Evolutionary conservation across 1,140 invertebrate species (phyloP), one percentile per base, ranked within the genome.

Genomic region (Pararge aegeria): DNA sequence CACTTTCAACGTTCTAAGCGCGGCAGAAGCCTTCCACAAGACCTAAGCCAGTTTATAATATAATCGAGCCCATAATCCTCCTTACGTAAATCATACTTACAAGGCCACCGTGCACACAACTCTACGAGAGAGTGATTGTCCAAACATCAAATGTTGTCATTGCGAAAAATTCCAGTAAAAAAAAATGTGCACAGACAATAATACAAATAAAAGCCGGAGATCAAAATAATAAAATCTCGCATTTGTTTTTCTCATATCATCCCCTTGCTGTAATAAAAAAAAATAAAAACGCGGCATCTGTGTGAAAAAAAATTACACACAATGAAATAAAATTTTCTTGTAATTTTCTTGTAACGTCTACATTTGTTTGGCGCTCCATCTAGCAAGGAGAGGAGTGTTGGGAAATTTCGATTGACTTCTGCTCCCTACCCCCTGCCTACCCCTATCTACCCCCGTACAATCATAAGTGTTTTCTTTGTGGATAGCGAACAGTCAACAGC

Each of bases 381-480:
- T 42, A 10, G 13, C 38, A 42, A 4, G 16, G 16, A 27, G 44
- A 29, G 21, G 48, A 68, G 66, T 73, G 71, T 67, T 70, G 65
- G 70, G 55, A 61, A 79, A 80, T 78, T 76, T 73, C 81, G 78
- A 87, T 83, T 76, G 83, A 80, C 80, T 83, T 68, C 58, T 58
- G 51, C 67, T 68, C 70, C 19, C 30, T n/a, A 9, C 40, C 53
- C 40, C 42, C 46, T 21, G 46, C 59, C 64, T 64, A 65, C 53
- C 40, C 42, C 46, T 21, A 48, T 57, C 64, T 64, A 65, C 56
- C 60, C 64, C 51, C 68, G 62, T 64, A 78, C 74, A 80, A 73
- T 82, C 76, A 75, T 80, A 76, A 87, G 83, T 87, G 83, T 82
- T 87, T 86, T 84, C 83, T 86, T 84, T 86, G 81, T 76, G 81